These are phyloP conservation scores for Rhinolophus sinicus DNA, from an alignment of 2,113 vertebrate genomes.

Conservation along the genomic window DNA sequence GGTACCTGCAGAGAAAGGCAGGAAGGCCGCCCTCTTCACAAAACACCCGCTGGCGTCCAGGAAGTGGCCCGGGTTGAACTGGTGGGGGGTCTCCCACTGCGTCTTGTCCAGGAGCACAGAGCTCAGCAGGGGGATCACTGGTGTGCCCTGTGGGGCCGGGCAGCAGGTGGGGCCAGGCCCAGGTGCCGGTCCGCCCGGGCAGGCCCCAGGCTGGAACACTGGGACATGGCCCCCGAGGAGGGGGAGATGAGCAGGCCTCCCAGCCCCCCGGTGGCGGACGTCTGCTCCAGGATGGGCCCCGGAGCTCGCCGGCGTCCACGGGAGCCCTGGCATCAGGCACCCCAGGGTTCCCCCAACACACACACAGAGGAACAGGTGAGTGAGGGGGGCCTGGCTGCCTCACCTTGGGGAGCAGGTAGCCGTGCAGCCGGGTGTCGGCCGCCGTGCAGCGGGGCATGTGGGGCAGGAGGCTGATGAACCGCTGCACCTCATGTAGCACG, in stretches of 20 bases:
- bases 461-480: constrained; percentile 90
- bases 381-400: not conserved
- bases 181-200: not conserved
- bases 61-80: constrained; percentile 89
- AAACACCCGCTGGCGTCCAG: constrained; percentile 85
- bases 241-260: not conserved
- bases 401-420: constrained; percentile 88
- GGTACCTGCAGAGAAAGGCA: constrained; percentile 87
- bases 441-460: constrained; percentile 81
- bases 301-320: accelerated
- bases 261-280: not conserved
- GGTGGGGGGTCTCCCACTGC: constrained; percentile 86
- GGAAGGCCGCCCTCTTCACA: constrained; percentile 85
- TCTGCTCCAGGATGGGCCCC: not conserved
- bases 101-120: constrained; percentile 87
- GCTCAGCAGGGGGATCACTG: constrained; percentile 86
- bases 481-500: constrained; percentile 93
- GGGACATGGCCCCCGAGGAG: too few relatives aligned
- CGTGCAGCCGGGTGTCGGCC: constrained; percentile 78
- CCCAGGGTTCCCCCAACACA: accelerated
- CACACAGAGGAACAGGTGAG: accelerated
- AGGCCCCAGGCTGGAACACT: too few relatives aligned
- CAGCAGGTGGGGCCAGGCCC: not conserved
- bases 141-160: constrained; percentile 83
- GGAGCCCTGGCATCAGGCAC: not conserved